A percentile compares a stretch with the other conserved stretches of the same genome.
These are phyloP conservation scores for Bufotes viridis DNA, from an alignment of 2,797 vertebrate genomes.

Conservation along the genomic window DNA sequence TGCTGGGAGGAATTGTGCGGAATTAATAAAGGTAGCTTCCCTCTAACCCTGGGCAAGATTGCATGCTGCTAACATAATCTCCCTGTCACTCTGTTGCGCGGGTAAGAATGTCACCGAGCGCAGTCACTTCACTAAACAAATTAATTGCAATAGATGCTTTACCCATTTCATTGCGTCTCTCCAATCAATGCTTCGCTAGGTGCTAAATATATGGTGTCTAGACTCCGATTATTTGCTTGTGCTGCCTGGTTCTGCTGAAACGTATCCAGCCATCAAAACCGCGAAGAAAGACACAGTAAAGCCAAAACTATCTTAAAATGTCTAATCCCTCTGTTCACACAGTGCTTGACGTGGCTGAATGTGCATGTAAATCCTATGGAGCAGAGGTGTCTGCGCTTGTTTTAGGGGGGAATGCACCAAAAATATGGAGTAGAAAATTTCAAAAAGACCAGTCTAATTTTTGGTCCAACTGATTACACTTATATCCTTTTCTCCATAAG, in stretches of 20 bases:
- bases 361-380: too few relatives aligned
- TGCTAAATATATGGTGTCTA: neutral
- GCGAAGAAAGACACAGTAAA: too few relatives aligned
- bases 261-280: neutral
- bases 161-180: neutral
- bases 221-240: neutral
- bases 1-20: constrained; percentile 16
- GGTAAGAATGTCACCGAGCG: too few relatives aligned
- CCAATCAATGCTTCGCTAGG: neutral
- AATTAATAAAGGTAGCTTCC: constrained; percentile 18
- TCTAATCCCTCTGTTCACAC: too few relatives aligned
- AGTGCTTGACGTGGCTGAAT: too few relatives aligned
- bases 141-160: neutral
- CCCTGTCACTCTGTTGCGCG: neutral
- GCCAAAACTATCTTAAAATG: too few relatives aligned
- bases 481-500: too few relatives aligned
- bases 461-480: too few relatives aligned
- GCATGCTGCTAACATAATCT: neutral
- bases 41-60: constrained; percentile 23
- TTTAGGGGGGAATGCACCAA: too few relatives aligned
- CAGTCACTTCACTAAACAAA: neutral
- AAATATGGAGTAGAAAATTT: too few relatives aligned
- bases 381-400: too few relatives aligned
- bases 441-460: too few relatives aligned
- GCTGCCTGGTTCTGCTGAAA: neutral